Base-by-base conservation (phyloP, 2,113 vertebrate species). In the Nyctibius bracteatus region DNA sequence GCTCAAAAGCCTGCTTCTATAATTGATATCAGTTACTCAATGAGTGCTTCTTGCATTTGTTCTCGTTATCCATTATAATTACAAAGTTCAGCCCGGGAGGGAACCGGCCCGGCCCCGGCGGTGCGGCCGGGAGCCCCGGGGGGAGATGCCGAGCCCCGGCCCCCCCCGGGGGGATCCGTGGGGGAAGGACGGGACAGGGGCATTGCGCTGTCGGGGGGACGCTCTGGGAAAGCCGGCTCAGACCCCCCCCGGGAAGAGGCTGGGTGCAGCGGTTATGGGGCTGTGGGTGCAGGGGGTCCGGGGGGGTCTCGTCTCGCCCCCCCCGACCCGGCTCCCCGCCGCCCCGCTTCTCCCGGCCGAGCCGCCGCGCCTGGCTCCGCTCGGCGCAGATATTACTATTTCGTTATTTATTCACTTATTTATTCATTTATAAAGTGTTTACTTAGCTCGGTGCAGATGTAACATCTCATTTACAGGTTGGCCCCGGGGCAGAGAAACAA, bases 401-500 rank as follows among this genome's bases (percentile, higher is more conserved):
- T 97, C 94, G 91, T 98, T 97, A 98, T 98, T 98, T 98, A 98
- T 98, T 97, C 97, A 88, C 97, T 97, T 98, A 97, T 98, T 98
- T 98, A 98, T 98, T 98, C 97, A 97, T 98, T 98, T 98, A 94
- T 98, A 98, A 98, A 98, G 98, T 97, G 97, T 98, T 98, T 98
- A 97, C 97, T 98, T 98, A 98, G 98, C 96, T 97, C 75, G 61
- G 94, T 94, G 97, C 97, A 98, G 97, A 98, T 98, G 98, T 98
- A 98, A 98, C 98, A 98, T 98, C 98, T 98, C 98, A 98, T 98
- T 98, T 98, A 98, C 98, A 97, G 97, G 90, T 88, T 96, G 97
- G 98, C 98, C 98, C 92, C 93, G 37, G 98, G 98, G 98, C 97
- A 96, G 88, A 95, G 96, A 98, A 98, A 97, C 97, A 97, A 98